Evolutionary conservation across 53 echinoderm and acorn worm species (phyloP).

Genomic region (Pentamera pediparva): DNA sequence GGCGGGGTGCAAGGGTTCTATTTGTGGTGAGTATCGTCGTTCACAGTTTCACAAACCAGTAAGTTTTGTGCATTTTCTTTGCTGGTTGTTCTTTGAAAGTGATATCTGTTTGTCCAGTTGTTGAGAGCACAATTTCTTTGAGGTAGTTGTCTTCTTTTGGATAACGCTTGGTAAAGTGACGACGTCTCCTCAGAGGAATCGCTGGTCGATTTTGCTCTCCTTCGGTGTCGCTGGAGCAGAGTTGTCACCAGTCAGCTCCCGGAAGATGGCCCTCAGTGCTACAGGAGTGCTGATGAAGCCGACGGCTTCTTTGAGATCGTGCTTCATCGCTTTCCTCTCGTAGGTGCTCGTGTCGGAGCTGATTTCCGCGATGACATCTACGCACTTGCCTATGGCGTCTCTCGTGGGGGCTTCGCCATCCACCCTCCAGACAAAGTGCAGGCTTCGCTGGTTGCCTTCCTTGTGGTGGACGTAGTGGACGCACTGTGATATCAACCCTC

Average conservation of each 20-base stretch:
- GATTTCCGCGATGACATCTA: background rate
- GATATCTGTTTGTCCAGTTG: no score
- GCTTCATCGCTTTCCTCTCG: conserved; percentile 7
- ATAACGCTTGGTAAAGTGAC: no score
- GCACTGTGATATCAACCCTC: background rate
- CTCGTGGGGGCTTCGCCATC: background rate
- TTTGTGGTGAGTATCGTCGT: no score
- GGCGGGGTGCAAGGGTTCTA: no score
- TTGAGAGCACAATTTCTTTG: no score
- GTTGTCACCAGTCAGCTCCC: conserved; percentile 30
- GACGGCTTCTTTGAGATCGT: background rate
- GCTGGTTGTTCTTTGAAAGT: no score
- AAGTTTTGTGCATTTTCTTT: no score
- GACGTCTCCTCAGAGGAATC: no score
- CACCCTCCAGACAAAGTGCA: conserved; percentile 23
- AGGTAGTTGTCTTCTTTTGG: no score
- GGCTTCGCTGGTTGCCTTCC: conserved; percentile 25
- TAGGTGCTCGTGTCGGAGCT: background rate
- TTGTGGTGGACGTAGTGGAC: conserved; percentile 9
- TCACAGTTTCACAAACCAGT: no score
- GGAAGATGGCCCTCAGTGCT: conserved; percentile 30
- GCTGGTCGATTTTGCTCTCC: conserved; percentile 18
- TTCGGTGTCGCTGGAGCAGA: background rate
- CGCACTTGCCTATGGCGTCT: conserved; percentile 3
- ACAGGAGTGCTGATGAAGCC: conserved; percentile 13